These are phyloP conservation scores for Drosophila yooni DNA, from an alignment of 2,888 invertebrate genomes.

Conservation along the genomic window DNA sequence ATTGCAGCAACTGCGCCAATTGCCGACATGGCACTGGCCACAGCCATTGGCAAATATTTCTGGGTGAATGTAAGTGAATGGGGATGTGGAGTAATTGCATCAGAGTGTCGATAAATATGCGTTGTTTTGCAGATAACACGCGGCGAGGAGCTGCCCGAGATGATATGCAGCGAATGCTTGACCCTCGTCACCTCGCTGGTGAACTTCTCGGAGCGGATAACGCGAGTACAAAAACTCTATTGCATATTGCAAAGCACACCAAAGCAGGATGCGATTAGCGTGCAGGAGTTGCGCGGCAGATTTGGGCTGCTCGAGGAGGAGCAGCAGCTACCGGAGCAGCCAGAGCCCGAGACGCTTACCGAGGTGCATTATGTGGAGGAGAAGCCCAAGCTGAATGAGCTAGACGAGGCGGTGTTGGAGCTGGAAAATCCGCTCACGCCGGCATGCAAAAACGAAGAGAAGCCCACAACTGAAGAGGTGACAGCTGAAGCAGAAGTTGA, in stretches of 20 bases:
- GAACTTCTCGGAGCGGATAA: conserved; percentile 78
- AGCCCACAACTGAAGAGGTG: neutral
- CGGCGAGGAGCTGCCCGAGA: conserved; percentile 76
- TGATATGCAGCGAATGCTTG: conserved; percentile 78
- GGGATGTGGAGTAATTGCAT: neutral
- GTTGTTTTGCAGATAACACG: conserved; percentile 60
- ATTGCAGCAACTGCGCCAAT: neutral
- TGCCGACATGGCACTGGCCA: conserved; percentile 63
- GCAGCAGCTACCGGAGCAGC: conserved; percentile 2
- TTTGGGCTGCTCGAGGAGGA: conserved; percentile 66
- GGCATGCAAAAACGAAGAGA: conserved; percentile 18
- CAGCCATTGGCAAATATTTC: conserved; percentile 81
- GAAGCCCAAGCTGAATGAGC: conserved; percentile 57
- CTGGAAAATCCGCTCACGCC: conserved; percentile 64
- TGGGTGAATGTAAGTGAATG: conserved; percentile 73
- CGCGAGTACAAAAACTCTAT: conserved; percentile 81
- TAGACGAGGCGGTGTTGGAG: conserved; percentile 55
- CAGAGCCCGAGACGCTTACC: conserved; percentile 48
- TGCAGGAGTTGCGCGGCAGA: conserved; percentile 56
- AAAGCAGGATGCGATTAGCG: conserved; percentile 26
- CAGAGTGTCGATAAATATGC: neutral
- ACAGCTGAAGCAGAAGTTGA: neutral
- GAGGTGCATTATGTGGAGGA: conserved; percentile 67
- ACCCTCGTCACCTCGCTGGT: conserved; percentile 73
- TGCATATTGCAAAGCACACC: conserved; percentile 62